A percentile compares a stretch with the other conserved stretches of the same genome.
Conservation (phyloP, 2,888 invertebrate genomes). For the Lypha dubia region DNA sequence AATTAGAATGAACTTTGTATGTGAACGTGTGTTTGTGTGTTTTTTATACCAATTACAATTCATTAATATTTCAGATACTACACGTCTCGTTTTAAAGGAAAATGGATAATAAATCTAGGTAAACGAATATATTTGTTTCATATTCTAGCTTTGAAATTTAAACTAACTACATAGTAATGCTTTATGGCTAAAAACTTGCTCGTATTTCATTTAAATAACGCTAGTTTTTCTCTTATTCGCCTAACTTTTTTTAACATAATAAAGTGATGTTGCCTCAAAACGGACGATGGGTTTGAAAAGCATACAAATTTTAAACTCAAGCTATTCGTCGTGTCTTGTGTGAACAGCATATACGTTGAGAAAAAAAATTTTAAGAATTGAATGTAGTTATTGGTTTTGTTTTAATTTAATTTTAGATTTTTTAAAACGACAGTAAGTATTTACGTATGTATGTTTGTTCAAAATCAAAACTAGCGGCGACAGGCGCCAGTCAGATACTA, state of each 20-base stretch:
- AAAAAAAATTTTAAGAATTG: background rate
- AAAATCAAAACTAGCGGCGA: background rate
- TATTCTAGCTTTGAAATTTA: conserved; percentile 19
- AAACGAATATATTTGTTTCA: conserved; percentile 43
- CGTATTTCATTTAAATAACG: conserved; percentile 4
- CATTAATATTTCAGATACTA: conserved; percentile 62
- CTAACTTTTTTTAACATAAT: conserved; percentile 6
- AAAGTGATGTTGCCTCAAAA: too few relatives aligned
- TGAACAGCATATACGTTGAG: too few relatives aligned
- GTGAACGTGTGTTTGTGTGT: too few relatives aligned
- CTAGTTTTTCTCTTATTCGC: conserved; percentile 31
- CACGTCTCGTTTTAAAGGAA: conserved; percentile 22
- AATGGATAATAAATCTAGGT: conserved; percentile 59
- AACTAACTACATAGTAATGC: conserved; percentile 39
- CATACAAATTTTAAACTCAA: too few relatives aligned
- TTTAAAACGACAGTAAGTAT: background rate
- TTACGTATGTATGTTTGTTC: background rate
- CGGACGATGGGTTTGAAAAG: too few relatives aligned
- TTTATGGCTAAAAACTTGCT: conserved; percentile 19
- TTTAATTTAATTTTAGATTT: background rate
- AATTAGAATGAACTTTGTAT: background rate
- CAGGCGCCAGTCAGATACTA: background rate
- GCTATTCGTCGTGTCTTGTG: too few relatives aligned
- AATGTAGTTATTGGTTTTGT: background rate
- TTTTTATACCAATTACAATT: conserved; percentile 50